phyloP scores from a whole-genome alignment of 2,888 invertebrate genomes.

The Sipha maydis region DNA sequence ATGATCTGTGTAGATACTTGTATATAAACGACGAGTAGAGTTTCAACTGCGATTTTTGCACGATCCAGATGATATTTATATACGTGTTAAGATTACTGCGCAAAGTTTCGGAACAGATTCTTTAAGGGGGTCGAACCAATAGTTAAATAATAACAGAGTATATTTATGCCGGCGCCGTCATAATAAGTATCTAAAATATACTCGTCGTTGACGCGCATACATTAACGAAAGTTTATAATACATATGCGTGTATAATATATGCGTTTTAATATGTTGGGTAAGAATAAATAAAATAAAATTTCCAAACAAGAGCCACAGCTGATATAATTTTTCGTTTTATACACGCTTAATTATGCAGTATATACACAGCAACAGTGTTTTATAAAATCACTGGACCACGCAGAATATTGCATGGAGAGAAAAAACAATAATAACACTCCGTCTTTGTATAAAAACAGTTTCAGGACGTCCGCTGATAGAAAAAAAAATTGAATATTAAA shows the following conservation, averaged over 20 bases:
- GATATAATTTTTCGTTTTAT: conserved; percentile 39
- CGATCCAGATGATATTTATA: background rate
- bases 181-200: background rate
- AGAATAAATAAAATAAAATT: background rate
- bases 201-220: background rate
- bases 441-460: conserved; percentile 28
- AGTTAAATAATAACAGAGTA: background rate
- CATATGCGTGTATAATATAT: background rate
- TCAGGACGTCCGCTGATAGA: conserved; percentile 27
- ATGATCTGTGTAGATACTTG: background rate
- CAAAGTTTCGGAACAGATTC: background rate
- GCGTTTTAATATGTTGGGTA: too few species aligned
- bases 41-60: background rate
- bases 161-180: background rate
- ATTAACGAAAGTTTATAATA: conserved; percentile 21
- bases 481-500: conserved; percentile 34
- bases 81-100: background rate
- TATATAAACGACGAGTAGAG: background rate
- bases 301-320: background rate
- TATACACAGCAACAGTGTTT: conserved; percentile 13
- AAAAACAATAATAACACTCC: conserved; percentile 30
- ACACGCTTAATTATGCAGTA: conserved; percentile 44
- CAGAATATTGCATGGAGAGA: background rate
- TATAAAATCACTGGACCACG: conserved; percentile 37
- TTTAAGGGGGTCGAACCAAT: background rate